Evolutionary conservation across 2,113 vertebrate species (phyloP), one percentile per base, ranked within the genome.

Genomic region (Willisornis vidua): DNA sequence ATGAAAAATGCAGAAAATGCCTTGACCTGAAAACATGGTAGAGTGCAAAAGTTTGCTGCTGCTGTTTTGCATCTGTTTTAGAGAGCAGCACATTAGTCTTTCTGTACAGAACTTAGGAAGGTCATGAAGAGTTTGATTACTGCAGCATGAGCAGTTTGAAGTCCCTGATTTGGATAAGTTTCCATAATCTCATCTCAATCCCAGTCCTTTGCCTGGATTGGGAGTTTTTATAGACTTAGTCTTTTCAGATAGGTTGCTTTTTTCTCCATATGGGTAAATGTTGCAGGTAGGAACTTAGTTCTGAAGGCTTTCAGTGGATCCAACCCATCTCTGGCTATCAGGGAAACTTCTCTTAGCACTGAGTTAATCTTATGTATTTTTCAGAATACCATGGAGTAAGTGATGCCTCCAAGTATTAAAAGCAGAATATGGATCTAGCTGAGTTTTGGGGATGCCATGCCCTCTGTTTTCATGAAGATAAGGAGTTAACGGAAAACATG

Each of bases 1-100:
- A 52, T 7, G 22, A 86, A 83, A 70, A 80, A 62, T 20, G 23
- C 51, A 61, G 62, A 62, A 79, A 90, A 57, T 45, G 23, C 39
- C 9, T 6, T 87, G 59, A 70, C 55, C 54, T 92, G 75, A 61
- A 75, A 79, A 61, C 24, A 37, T 15, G 48, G 41, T 61, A 49
- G 26, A 71, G 35, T 52, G 33, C 41, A 48, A 57, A 92, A 65
- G 52, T 83, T 85, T 85, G 67, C 45, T 94, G 61, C 70, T 94
- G 77, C 35, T 63, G 55, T 89, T 95, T 51, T 43, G 46, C 57
- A 63, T 58, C 89, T 94, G 1, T 51, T 82, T 74, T 75, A 82
- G 65, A 87, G 41, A 84, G 37, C 82, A 48, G 37, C 55, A 46
- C 22, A 4, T 73, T 19, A 88, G 55, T 58, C 41, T 77, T 86